Conservation (phyloP, 1,140 invertebrate species). For the Drosophila lacertosa region DNA sequence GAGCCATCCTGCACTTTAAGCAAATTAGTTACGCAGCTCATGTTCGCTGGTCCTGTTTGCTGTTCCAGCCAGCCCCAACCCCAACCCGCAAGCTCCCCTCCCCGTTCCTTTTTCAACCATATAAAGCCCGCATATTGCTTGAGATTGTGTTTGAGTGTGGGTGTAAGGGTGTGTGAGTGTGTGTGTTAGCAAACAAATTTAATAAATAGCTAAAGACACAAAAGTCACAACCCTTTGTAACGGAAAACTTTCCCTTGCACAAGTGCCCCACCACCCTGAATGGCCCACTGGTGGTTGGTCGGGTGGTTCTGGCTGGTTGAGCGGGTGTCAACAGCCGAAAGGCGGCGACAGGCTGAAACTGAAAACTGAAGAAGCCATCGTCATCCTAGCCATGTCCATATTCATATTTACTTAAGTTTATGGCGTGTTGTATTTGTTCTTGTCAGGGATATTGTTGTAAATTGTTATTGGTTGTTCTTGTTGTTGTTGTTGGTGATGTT, state of each 20-base stretch:
- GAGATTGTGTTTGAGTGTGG: conserved; percentile 16
- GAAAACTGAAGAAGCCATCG: conserved; percentile 41
- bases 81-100: background rate
- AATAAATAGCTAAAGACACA: conserved; percentile 79
- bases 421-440: conserved; percentile 50
- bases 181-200: conserved; percentile 73
- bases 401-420: conserved; percentile 80
- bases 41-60: conserved; percentile 59
- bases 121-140: background rate
- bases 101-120: background rate
- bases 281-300: background rate
- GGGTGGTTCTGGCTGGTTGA: background rate
- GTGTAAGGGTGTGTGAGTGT: conserved; percentile 33
- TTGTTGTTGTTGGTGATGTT: conserved; percentile 20
- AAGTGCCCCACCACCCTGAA: background rate
- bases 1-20: conserved; percentile 77
- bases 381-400: conserved; percentile 43
- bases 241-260: background rate
- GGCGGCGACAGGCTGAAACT: conserved; percentile 9
- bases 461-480: conserved; percentile 23
- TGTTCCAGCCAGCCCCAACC: conserved; percentile 6
- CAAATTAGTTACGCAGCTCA: conserved; percentile 82
- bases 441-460: conserved; percentile 44
- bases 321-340: conserved; percentile 40
- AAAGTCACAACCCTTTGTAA: conserved; percentile 79